Percentiles rank a stretch among this genome's conserved stretches.
These are phyloP conservation scores for Gasterosteus aculeatus DNA, from an alignment of 2,113 vertebrate species.

Conservation along the genomic window DNA sequence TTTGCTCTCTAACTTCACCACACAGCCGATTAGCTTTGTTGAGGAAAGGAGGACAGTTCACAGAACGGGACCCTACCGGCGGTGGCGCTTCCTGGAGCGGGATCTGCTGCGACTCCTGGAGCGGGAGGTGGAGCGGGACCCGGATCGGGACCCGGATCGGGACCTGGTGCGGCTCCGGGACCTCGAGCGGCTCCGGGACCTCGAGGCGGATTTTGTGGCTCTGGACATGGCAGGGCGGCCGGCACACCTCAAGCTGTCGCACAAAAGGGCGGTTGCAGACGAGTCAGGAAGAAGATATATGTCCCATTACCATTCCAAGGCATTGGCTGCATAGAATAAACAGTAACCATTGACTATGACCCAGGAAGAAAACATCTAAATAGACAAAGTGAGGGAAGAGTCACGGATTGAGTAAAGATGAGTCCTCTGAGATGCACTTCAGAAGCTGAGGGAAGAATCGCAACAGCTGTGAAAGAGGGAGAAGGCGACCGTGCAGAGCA, in stretches of 20 bases:
- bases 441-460: constrained; percentile 28
- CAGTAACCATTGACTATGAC: background rate
- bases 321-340: background rate
- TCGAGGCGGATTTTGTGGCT: constrained; percentile 91
- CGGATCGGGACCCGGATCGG: constrained; percentile 81
- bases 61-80: constrained; percentile 81
- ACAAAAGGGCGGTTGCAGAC: constrained; percentile 26
- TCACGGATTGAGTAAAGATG: constrained; percentile 18
- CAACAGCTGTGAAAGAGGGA: constrained; percentile 51
- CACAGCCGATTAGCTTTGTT: background rate
- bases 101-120: constrained; percentile 87
- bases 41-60: background rate
- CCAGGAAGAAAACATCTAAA: background rate
- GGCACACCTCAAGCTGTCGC: constrained; percentile 71
- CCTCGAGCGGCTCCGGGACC: constrained; percentile 89
- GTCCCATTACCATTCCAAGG: constrained; percentile 16
- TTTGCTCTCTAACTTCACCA: too few species aligned
- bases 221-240: constrained; percentile 88
- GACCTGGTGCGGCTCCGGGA: constrained; percentile 81
- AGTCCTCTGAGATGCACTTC: constrained; percentile 14
- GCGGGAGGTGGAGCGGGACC: constrained; percentile 90
- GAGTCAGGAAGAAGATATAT: constrained; percentile 2
- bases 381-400: background rate
- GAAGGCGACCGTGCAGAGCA: constrained; percentile 39
- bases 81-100: constrained; percentile 90